Evolutionary conservation across 2,888 invertebrate species (phyloP), one percentile per base, ranked within the genome.

Genomic region (Ellobium chinense): DNA sequence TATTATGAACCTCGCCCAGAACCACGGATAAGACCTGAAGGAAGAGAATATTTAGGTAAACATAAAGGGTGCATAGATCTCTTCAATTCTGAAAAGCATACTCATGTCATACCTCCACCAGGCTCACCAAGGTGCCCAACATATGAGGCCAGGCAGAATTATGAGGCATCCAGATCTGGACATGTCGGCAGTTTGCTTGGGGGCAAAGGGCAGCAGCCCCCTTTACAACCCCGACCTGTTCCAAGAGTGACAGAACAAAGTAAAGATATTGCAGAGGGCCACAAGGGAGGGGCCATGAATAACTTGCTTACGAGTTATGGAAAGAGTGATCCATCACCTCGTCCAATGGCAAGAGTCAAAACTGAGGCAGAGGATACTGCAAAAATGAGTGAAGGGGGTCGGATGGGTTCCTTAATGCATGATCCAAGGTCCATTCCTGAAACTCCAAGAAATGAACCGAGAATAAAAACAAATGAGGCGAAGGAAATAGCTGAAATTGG

Each of bases 291-390:
- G 3, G 14, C 34, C 14, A 78, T 80, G 75, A 73, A 37, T n/a
- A 69, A 54, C 24, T 65, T 84, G 36, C 36, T 84, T 27, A 65
- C 81, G n/a, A 75, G 56, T 69, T 74, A 70, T 77, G 77, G 80
- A 27, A 77, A 63, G 31, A 58, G n/a, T 46, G 85, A 21, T 77
- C 65, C 58, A 36, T 78, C 78, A 24, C 78, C 83, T 29, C 74
- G 80, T 9, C 83, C 82, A 14, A 70, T 66, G 24, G 79, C 87
- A 1, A 84, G 90, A 60, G 89, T 91, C 0, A 88, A 86, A 81
- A 88, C 88, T 36, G 91, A 91, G 80, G 91, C 89, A 9, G 88
- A 88, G 62, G 86, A 87, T 46, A 87, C 83, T 82, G 90, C 90
- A 4, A 83, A 86, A 24, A 85, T 85, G 79, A 87, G 87, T 60